Percentiles rank a stretch among this genome's conserved stretches.
phyloP scores from a whole-genome alignment of 2,797 vertebrate species.

The Lophotriccus pileatus region DNA sequence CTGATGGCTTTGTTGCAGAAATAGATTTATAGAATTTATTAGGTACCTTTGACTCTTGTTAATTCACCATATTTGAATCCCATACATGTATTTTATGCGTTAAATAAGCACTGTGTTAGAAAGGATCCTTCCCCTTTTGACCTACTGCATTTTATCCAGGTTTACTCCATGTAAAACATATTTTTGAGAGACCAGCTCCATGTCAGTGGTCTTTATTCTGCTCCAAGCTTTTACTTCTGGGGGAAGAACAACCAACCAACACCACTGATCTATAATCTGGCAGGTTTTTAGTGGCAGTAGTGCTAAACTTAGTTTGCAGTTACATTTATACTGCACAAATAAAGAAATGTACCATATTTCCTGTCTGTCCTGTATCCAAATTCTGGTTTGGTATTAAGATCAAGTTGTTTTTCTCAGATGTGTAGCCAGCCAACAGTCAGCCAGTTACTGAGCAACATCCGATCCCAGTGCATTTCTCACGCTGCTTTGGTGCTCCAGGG shows the following conservation, averaged over 20 bases:
- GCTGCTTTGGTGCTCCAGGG: conserved; percentile 95
- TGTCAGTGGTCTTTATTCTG: neutral
- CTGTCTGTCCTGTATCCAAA: neutral
- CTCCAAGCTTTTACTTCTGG: neutral
- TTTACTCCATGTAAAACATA: neutral
- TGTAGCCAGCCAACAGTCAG: conserved; percentile 97
- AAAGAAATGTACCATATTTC: neutral
- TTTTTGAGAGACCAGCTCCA: neutral
- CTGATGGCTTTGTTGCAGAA: neutral
- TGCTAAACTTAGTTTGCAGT: neutral
- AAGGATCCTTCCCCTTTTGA: neutral
- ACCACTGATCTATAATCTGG: neutral
- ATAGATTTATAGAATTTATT: neutral
- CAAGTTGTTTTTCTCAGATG: conserved; percentile 78
- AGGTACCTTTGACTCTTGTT: neutral
- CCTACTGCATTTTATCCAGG: neutral
- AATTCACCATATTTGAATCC: neutral
- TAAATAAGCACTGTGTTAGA: neutral
- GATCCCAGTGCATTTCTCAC: conserved; percentile 98
- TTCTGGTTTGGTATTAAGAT: neutral
- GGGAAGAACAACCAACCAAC: neutral
- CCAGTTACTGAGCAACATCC: conserved; percentile 98
- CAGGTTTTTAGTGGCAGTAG: neutral
- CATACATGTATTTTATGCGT: neutral
- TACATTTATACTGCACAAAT: neutral